phyloP scores from a whole-genome alignment of 2,113 vertebrate species.

The Desmodus rotundus region DNA sequence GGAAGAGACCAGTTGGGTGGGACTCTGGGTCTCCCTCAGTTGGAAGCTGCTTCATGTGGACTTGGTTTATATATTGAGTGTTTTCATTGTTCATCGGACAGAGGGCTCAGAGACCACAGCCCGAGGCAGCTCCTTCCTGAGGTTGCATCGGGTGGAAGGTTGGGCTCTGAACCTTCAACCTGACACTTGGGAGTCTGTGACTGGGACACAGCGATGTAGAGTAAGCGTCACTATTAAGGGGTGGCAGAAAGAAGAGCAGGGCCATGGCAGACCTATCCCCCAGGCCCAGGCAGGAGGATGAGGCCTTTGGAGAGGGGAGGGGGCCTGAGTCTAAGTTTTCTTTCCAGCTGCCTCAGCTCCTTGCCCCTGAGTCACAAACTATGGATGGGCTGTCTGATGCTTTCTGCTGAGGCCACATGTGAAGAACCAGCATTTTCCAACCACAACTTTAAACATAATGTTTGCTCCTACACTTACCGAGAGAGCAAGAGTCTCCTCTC shows the following conservation, averaged over 20 bases:
- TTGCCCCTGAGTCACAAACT: background rate
- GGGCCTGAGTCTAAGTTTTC: background rate
- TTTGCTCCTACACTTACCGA: conserved; percentile 69
- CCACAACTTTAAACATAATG: conserved; percentile 33
- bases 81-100: background rate
- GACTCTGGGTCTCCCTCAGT: background rate
- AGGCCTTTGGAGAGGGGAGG: background rate
- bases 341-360: background rate
- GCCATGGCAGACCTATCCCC: background rate
- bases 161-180: background rate
- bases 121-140: background rate
- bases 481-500: conserved; percentile 54
- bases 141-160: background rate
- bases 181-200: background rate
- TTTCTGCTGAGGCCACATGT: conserved; percentile 19
- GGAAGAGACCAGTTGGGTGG: background rate
- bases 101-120: background rate
- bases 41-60: background rate
- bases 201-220: background rate
- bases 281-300: background rate
- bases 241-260: background rate
- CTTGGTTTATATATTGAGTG: background rate
- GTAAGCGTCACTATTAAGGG: background rate
- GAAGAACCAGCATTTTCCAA: background rate
- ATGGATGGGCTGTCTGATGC: too few species aligned